These are phyloP conservation scores for Acrobasis consociella DNA, from an alignment of 2,888 invertebrate genomes.

Conservation along the genomic window DNA sequence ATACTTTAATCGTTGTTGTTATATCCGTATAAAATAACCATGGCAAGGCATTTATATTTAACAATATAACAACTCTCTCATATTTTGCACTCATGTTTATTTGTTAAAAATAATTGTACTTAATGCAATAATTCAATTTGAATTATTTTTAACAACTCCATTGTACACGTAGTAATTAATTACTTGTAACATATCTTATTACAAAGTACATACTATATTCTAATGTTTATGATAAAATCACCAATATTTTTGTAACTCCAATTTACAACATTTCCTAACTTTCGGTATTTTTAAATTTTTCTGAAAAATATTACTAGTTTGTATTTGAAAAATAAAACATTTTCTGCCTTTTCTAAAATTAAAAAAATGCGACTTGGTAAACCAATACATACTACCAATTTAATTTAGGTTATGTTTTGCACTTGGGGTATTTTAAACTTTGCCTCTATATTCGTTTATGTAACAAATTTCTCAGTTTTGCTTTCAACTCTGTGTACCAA, in stretches of 20 bases:
- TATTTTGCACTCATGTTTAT: constrained; percentile 8
- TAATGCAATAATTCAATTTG: constrained; percentile 28
- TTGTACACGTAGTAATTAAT: neutral
- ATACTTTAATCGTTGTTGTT: constrained; percentile 33
- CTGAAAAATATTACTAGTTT: neutral
- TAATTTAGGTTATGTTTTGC: no score
- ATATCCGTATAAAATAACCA: constrained; percentile 8
- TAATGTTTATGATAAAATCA: constrained; percentile 37
- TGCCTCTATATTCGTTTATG: no score
- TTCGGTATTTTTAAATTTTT: neutral
- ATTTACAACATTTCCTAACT: constrained; percentile 38
- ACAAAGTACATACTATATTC: neutral
- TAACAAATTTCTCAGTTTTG: no score
- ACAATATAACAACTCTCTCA: constrained; percentile 5
- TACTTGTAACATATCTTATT: constrained; percentile 2
- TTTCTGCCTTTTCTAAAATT: no score
- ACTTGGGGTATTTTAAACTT: no score
- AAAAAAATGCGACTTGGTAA: no score
- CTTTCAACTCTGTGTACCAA: no score
- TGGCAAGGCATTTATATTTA: constrained; percentile 23
- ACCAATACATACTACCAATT: no score
- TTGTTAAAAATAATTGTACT: neutral
- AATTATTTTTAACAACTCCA: constrained; percentile 17
- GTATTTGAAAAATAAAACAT: no score
- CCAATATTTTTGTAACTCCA: constrained; percentile 52